Evolutionary conservation across 2,797 vertebrate genomes (phyloP).

Genomic region (Pangasius sanitwongsei): DNA sequence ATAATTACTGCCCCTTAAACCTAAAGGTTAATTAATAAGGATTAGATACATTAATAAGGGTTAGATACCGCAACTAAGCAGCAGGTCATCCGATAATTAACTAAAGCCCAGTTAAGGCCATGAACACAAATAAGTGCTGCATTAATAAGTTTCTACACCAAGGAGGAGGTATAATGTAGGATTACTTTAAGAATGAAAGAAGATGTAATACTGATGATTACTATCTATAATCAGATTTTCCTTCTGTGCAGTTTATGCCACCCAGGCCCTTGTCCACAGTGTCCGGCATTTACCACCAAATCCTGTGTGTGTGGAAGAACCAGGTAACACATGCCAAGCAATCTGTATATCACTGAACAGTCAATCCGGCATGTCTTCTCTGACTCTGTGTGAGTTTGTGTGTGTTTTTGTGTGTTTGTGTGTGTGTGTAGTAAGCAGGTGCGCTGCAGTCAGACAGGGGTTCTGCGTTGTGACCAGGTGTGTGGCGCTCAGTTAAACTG

Average conservation of each 20-base stretch:
- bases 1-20: background rate
- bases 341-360: background rate
- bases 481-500: conserved; percentile 89
- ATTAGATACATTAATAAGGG: too few species aligned
- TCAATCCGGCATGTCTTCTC: background rate
- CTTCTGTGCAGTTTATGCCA: conserved; percentile 86
- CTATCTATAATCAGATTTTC: conserved; percentile 24
- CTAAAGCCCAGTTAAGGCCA: background rate
- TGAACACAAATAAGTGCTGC: background rate
- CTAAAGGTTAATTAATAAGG: background rate
- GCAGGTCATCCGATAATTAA: background rate
- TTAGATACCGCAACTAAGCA: too few species aligned
- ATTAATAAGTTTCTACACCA: background rate
- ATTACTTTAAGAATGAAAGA: background rate
- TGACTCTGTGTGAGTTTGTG: background rate
- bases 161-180: background rate
- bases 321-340: conserved; percentile 74
- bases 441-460: conserved; percentile 87
- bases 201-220: background rate
- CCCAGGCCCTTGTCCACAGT: conserved; percentile 95
- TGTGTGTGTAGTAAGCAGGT: conserved; percentile 83
- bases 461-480: conserved; percentile 83
- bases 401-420: background rate
- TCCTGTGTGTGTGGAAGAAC: conserved; percentile 90
- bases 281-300: conserved; percentile 92